These are phyloP conservation scores for Scopus umbretta DNA, from an alignment of 2,113 vertebrate species.

Conservation along the genomic window DNA sequence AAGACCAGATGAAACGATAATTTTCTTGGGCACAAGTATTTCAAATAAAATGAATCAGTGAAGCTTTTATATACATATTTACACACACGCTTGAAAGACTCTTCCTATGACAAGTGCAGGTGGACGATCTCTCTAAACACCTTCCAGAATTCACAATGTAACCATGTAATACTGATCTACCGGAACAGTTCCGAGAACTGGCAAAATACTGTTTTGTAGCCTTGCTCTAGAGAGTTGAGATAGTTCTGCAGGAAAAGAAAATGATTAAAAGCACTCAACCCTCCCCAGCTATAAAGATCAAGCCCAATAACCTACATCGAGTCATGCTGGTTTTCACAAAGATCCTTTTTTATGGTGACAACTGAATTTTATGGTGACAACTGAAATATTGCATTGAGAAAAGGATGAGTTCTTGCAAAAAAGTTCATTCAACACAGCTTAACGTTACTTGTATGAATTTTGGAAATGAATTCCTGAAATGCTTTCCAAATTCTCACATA, in stretches of 20 bases:
- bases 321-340: neutral
- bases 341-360: neutral
- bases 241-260: neutral
- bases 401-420: neutral
- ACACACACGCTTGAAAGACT: neutral
- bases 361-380: neutral
- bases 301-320: neutral
- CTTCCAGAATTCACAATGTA: neutral
- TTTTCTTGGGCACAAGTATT: neutral
- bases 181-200: neutral
- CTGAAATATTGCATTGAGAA: accelerated
- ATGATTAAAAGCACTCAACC: neutral
- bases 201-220: neutral
- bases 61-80: neutral
- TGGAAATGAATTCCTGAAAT: neutral
- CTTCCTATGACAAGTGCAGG: neutral
- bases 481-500: neutral
- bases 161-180: neutral
- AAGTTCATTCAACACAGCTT: neutral
- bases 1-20: neutral
- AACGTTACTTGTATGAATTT: neutral
- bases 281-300: neutral
- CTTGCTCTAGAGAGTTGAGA: neutral
- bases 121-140: neutral
- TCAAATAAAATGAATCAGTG: neutral